phyloP scores from a whole-genome alignment of 2,797 vertebrate genomes.

The Etheostoma nigrum region DNA sequence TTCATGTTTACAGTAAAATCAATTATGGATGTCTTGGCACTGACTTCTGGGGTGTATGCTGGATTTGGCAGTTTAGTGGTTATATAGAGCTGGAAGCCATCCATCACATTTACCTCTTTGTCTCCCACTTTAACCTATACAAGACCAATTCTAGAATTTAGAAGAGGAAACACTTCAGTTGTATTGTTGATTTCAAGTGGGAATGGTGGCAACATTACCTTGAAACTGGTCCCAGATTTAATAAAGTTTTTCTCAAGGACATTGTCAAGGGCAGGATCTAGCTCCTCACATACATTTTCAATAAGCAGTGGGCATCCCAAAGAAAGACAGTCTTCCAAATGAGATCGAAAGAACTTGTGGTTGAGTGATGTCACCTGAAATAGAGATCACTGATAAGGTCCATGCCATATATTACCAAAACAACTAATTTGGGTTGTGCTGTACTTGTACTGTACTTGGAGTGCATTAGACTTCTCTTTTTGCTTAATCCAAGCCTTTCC shows the following conservation, averaged over 20 bases:
- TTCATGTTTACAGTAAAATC: conserved; percentile 95
- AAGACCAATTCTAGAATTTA: conserved; percentile 17
- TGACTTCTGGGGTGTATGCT: conserved; percentile 92
- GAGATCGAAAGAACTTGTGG: conserved; percentile 93
- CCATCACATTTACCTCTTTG: conserved; percentile 91
- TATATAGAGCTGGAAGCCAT: conserved; percentile 91
- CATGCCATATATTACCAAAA: neutral
- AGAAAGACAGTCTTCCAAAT: conserved; percentile 92
- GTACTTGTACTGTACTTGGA: conserved; percentile 85
- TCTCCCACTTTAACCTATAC: conserved; percentile 93
- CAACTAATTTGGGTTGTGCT: neutral
- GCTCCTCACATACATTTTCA: conserved; percentile 91
- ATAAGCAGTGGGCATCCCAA: conserved; percentile 92
- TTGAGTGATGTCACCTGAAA: conserved; percentile 91
- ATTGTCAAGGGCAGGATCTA: conserved; percentile 93
- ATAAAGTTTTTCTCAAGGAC: conserved; percentile 94
- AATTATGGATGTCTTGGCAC: conserved; percentile 91
- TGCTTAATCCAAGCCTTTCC: conserved; percentile 96
- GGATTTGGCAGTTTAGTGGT: conserved; percentile 94
- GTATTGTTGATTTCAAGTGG: neutral
- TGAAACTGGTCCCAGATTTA: conserved; percentile 88
- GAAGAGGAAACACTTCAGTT: neutral
- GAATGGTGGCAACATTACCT: conserved; percentile 78
- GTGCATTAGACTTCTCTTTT: conserved; percentile 88
- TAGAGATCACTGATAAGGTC: conserved; percentile 12